Base-by-base conservation (phyloP, 2,888 invertebrate species). In the Limenitis camilla region DNA sequence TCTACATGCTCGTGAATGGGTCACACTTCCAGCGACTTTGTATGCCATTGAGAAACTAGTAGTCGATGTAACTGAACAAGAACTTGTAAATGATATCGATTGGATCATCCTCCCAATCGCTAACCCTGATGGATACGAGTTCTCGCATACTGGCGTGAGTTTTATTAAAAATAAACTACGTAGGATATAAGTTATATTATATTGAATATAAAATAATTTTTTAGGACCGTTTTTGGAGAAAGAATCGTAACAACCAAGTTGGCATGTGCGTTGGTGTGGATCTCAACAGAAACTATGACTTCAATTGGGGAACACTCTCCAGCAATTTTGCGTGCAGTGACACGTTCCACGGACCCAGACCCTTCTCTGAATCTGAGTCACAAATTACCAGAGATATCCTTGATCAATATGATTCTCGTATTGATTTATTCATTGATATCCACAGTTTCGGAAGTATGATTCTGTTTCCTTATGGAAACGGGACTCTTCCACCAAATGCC, bases 381-480 rank as follows among this genome's bases (percentile, higher is more conserved):
- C 65, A 65, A 27, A 81, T 89, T 41, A 78, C 94, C 6, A 80
- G 90, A 0, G 88, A 91, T 55, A 84, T 91, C 56, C 69, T 94
- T 35, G 62, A 82, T 2, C 70, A 85, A 2, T 69, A 89, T 32
- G 75, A 83, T 0, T 65, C 75, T 9, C 74, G 87, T 6, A 80
- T 90, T 27, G 88, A 91, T 46, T 76, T 92, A 52, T 95, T 93
- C 70, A 66, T 95, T 6, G 91, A 92, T 1, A 78, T 95, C 54
- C 95, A 95, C 68, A 92, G 94, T n/a, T 94, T 89, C 64, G 94
- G 94, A 19, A 88, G 90, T 58, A 91, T 89, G 72, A 72, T 93
- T 33, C 69, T 93, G 1, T 92, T 92, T 66, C 91, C 91, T 91
- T 92, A 6, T 60, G 89, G 89, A 8, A 44, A 40, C 19, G 76